phyloP scores from a whole-genome alignment of 1,140 invertebrate species.

The Pseudachorutes palmiensis region DNA sequence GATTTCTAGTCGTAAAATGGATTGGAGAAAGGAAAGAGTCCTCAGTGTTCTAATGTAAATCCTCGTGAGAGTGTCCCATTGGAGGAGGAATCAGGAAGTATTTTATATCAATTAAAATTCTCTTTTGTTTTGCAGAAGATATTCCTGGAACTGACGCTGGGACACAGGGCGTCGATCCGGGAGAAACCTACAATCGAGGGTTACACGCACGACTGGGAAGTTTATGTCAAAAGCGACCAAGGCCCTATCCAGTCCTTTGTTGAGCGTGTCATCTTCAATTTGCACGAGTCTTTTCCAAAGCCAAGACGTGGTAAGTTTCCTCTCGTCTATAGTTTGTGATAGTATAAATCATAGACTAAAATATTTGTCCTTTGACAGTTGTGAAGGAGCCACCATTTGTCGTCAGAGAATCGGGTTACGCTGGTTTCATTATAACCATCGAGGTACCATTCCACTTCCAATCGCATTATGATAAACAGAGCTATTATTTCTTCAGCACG shows the following conservation, averaged over 20 bases:
- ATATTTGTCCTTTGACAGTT: conserved; percentile 51
- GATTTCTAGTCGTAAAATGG: too few relatives aligned
- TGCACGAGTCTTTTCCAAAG: conserved; percentile 85
- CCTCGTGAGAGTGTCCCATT: too few relatives aligned
- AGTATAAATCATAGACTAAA: too few relatives aligned
- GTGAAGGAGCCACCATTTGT: conserved; percentile 84
- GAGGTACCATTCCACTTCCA: conserved; percentile 60
- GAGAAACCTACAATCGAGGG: conserved; percentile 71
- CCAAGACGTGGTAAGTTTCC: conserved; percentile 67
- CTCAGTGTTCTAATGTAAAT: too few relatives aligned
- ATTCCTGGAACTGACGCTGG: conserved; percentile 81
- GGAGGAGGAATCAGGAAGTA: too few relatives aligned
- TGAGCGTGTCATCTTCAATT: conserved; percentile 86
- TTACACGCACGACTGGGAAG: conserved; percentile 95
- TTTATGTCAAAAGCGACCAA: conserved; percentile 85
- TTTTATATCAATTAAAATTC: too few relatives aligned
- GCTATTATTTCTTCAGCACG: too few relatives aligned
- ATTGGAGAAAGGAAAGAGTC: too few relatives aligned
- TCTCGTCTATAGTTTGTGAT: too few relatives aligned
- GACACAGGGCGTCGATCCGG: conserved; percentile 72
- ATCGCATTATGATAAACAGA: too few relatives aligned
- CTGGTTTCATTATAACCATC: conserved; percentile 81
- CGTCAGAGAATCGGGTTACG: conserved; percentile 87
- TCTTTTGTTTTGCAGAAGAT: conserved; percentile 44
- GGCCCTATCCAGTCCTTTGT: conserved; percentile 81